Percentiles rank a stretch among this genome's conserved stretches.
Conservation (phyloP, 1,140 invertebrate genomes). For the Drosophila melanica region DNA sequence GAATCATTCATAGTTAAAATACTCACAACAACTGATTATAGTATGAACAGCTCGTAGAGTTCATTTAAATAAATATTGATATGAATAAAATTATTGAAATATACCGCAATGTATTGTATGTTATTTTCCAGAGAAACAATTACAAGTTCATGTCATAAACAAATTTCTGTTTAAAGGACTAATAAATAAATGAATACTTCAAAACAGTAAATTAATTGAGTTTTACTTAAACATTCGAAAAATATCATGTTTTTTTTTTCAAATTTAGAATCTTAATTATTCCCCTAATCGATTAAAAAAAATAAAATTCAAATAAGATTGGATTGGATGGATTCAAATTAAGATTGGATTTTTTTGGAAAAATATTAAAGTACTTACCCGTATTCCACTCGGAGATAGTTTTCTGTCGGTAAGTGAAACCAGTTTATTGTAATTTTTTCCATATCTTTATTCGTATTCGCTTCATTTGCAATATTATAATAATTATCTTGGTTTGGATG, state of each 20-base stretch:
- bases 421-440: conserved; percentile 40
- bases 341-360: too few relatives aligned
- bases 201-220: conserved; percentile 32
- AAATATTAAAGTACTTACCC: too few relatives aligned
- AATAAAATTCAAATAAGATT: too few relatives aligned
- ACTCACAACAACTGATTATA: conserved; percentile 50
- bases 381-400: too few relatives aligned
- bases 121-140: conserved; percentile 64
- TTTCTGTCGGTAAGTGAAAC: neutral
- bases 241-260: too few relatives aligned
- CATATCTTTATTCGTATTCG: conserved; percentile 81
- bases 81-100: conserved; percentile 49
- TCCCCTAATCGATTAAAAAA: too few relatives aligned
- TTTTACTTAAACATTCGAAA: too few relatives aligned
- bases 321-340: too few relatives aligned
- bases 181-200: conserved; percentile 67
- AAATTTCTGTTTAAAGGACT: conserved; percentile 62
- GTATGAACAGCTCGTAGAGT: conserved; percentile 26
- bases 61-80: conserved; percentile 35
- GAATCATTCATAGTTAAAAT: conserved; percentile 57
- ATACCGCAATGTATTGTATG: conserved; percentile 74
- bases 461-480: conserved; percentile 82
- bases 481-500: conserved; percentile 77
- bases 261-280: too few relatives aligned
- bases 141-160: conserved; percentile 53